Conservation (phyloP, 2,888 invertebrate genomes). For the Lithodes maja region DNA sequence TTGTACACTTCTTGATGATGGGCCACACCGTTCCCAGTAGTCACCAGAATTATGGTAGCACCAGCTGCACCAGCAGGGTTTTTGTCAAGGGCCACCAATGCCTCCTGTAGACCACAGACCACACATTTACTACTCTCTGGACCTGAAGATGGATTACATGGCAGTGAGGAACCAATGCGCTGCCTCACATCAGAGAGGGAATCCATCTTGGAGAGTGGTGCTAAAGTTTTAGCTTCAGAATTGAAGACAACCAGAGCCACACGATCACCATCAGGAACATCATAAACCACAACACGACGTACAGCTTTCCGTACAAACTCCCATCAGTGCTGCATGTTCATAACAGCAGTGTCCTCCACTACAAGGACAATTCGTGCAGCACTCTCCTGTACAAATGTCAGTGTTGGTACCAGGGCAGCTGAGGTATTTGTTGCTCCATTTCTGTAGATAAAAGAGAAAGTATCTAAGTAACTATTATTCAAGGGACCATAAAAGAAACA, state of each 20-base stretch:
- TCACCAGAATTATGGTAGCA: constrained; percentile 68
- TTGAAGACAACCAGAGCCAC: constrained; percentile 73
- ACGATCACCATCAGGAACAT: constrained; percentile 75
- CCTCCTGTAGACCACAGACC: constrained; percentile 68
- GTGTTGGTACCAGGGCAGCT: constrained; percentile 54
- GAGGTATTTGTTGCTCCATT: no score
- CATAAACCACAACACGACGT: constrained; percentile 79
- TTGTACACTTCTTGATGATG: constrained; percentile 59
- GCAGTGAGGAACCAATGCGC: constrained; percentile 67
- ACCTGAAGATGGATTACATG: constrained; percentile 67
- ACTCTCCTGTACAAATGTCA: constrained; percentile 65
- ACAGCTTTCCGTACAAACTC: constrained; percentile 79
- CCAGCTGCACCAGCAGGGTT: constrained; percentile 65
- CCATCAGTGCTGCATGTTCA: constrained; percentile 77
- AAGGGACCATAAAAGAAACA: no score
- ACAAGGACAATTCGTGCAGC: constrained; percentile 66
- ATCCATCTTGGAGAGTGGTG: constrained; percentile 68
- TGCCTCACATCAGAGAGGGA: constrained; percentile 68
- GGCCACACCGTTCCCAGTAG: constrained; percentile 64
- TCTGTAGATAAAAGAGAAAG: no score
- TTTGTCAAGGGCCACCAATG: constrained; percentile 50
- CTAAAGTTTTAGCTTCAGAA: constrained; percentile 57
- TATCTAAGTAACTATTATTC: no score
- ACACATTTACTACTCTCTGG: constrained; percentile 70
- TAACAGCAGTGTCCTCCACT: constrained; percentile 69